Evolutionary conservation across 2,888 invertebrate species (phyloP).

Genomic region (Chaetogeoica ovagalla): DNA sequence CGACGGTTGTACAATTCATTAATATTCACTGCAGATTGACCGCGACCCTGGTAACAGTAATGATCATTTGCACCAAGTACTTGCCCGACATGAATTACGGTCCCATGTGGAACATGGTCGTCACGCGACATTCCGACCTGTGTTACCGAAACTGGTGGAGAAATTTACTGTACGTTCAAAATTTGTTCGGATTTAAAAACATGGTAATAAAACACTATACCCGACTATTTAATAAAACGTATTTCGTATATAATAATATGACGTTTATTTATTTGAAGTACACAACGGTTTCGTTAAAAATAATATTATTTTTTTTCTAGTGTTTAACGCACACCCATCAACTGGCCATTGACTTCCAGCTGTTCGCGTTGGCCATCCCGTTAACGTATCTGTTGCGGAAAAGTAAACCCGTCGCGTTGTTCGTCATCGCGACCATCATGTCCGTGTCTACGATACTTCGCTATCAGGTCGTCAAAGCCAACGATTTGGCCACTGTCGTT

Average conservation of each 20-base stretch:
- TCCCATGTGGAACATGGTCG: slow-evolving; percentile 66
- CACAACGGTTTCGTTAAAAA: too few species aligned
- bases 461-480: slow-evolving; percentile 62
- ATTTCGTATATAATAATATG: too few species aligned
- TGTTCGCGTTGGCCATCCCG: slow-evolving; percentile 63
- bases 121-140: slow-evolving; percentile 64
- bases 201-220: slow-evolving; percentile 61
- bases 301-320: slow-evolving; percentile 59
- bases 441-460: slow-evolving; percentile 62
- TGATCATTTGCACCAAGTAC: slow-evolving; percentile 65
- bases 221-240: too few species aligned
- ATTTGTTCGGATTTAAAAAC: slow-evolving; percentile 66
- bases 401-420: slow-evolving; percentile 60
- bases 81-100: slow-evolving; percentile 64
- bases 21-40: slow-evolving; percentile 60
- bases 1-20: not conserved
- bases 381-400: slow-evolving; percentile 63
- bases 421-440: slow-evolving; percentile 60
- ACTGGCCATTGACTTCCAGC: slow-evolving; percentile 66
- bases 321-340: slow-evolving; percentile 67
- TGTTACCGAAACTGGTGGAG: slow-evolving; percentile 66
- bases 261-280: too few species aligned
- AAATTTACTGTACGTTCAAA: slow-evolving; percentile 66
- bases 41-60: slow-evolving; percentile 63
- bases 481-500: slow-evolving; percentile 65